These are phyloP conservation scores for Lithophane ornitopus DNA, from an alignment of 2,888 invertebrate genomes.

Conservation along the genomic window DNA sequence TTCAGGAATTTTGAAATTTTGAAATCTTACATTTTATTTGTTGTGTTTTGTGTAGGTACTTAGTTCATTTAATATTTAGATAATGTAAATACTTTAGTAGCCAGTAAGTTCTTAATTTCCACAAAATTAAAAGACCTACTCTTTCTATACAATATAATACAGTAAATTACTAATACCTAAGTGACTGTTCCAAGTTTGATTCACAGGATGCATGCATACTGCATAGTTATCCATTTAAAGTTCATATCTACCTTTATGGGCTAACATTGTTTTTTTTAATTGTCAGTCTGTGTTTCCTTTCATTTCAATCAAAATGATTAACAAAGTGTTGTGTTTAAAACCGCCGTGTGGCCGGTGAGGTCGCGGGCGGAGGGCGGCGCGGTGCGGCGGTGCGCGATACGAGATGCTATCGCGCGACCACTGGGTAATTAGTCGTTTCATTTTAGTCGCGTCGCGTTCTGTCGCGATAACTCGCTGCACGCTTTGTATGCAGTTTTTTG, in stretches of 20 bases:
- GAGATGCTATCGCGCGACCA: constrained; percentile 82
- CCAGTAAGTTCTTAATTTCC: not conserved
- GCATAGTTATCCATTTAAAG: constrained; percentile 40
- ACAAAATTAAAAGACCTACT: not conserved
- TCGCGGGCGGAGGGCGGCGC: constrained; percentile 30
- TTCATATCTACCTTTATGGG: constrained; percentile 51
- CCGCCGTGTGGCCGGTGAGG: constrained; percentile 57
- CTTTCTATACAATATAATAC: not conserved
- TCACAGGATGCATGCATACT: constrained; percentile 45
- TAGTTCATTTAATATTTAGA: not conserved
- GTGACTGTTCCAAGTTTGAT: constrained; percentile 11
- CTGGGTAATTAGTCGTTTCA: constrained; percentile 87
- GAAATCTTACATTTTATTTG: constrained; percentile 3
- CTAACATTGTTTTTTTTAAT: constrained; percentile 71
- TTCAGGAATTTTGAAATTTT: constrained; percentile 24
- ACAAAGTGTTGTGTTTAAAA: constrained; percentile 75
- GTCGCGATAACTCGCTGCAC: constrained; percentile 81
- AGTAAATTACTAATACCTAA: not conserved
- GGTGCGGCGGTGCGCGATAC: constrained; percentile 58
- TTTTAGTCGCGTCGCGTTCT: constrained; percentile 81
- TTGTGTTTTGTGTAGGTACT: not conserved
- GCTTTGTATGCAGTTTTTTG: constrained; percentile 83
- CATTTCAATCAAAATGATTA: constrained; percentile 76
- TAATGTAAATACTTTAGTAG: not conserved
- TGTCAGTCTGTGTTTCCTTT: constrained; percentile 72